These are phyloP conservation scores for Casuarius casuarius DNA, from an alignment of 2,113 vertebrate species.

Conservation along the genomic window DNA sequence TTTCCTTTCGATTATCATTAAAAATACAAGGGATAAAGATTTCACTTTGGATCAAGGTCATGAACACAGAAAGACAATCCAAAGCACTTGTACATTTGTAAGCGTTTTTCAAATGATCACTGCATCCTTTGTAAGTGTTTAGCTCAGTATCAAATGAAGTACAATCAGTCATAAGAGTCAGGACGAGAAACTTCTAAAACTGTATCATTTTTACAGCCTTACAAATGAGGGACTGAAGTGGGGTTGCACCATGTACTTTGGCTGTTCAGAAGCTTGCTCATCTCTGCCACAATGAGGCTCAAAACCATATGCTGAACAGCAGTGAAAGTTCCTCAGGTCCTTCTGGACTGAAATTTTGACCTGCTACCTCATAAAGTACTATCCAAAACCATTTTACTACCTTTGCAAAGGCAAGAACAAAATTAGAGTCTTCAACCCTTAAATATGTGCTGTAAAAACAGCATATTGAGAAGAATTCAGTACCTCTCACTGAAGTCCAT, in stretches of 20 bases:
- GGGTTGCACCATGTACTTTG: not conserved
- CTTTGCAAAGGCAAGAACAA: not conserved
- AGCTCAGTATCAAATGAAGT: not conserved
- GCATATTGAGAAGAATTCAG: not conserved
- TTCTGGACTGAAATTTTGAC: not conserved
- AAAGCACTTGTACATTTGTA: not conserved
- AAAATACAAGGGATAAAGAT: not conserved
- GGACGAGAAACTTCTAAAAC: not conserved
- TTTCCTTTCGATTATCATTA: not conserved
- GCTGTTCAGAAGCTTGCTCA: not conserved
- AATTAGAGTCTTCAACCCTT: not conserved
- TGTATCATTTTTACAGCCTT: too few relatives aligned
- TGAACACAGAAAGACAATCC: not conserved
- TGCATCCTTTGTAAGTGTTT: fast-evolving
- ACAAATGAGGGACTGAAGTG: not conserved
- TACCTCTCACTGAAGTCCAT: not conserved
- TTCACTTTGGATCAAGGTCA: not conserved
- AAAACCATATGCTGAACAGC: not conserved
- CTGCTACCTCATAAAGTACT: not conserved
- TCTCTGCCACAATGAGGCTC: not conserved
- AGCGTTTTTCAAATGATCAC: not conserved
- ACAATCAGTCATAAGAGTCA: not conserved
- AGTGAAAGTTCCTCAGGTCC: not conserved
- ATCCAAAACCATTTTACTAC: not conserved
- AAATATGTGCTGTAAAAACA: not conserved